Evolutionary conservation across 2,113 vertebrate species (phyloP).

Genomic region (Uria aalge): DNA sequence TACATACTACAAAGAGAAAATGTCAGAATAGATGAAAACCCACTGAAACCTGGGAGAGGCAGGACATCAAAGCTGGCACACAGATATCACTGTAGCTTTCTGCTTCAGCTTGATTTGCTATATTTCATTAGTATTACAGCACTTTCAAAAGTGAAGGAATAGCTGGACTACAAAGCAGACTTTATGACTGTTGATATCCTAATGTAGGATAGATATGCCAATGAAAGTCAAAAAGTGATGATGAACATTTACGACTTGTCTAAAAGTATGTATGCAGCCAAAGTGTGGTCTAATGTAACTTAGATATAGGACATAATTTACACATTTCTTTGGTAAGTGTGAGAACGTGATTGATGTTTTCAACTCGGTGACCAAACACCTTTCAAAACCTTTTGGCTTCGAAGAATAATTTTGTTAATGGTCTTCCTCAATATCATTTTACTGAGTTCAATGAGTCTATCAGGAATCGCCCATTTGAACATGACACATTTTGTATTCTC

Average conservation of each 20-base stretch:
- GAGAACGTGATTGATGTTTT: background rate
- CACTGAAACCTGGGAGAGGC: background rate
- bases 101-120: background rate
- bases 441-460: background rate
- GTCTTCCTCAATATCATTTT: background rate
- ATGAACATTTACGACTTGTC: background rate
- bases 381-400: background rate
- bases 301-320: background rate
- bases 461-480: background rate
- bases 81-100: background rate
- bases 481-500: background rate
- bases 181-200: background rate
- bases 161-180: background rate
- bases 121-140: background rate
- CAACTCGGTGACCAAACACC: background rate
- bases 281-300: background rate
- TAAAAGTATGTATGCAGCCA: background rate
- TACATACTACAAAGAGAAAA: slow-evolving; percentile 9
- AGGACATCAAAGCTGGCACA: slow-evolving; percentile 4
- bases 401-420: background rate
- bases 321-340: background rate
- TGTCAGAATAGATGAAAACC: slow-evolving; percentile 17
- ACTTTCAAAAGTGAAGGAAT: background rate
- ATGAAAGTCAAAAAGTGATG: background rate
- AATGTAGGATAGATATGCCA: background rate